phyloP scores from a whole-genome alignment of 1,140 invertebrate species.

The Drosophila pallidifrons region DNA sequence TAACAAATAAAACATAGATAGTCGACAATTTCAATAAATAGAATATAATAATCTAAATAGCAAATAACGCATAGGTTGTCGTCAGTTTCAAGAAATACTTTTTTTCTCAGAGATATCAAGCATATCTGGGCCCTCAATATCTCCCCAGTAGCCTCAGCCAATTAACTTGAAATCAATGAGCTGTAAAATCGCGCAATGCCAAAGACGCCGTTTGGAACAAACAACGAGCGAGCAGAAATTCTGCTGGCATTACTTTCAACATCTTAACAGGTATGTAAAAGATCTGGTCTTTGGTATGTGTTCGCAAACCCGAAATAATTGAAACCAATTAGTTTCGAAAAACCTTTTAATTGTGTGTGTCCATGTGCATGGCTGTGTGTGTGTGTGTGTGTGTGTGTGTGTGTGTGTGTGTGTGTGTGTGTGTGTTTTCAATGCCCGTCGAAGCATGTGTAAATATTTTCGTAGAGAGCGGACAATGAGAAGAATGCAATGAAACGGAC shows the following conservation, averaged over 20 bases:
- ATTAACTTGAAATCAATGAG: constrained; percentile 76
- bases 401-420: constrained; percentile 31
- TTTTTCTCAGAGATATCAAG: constrained; percentile 31
- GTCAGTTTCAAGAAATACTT: background rate
- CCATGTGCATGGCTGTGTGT: background rate
- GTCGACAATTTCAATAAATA: background rate
- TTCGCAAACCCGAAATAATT: constrained; percentile 73
- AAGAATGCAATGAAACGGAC: constrained; percentile 35
- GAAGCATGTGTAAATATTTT: constrained; percentile 77
- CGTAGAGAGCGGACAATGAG: constrained; percentile 62
- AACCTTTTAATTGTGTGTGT: constrained; percentile 79
- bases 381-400: constrained; percentile 49
- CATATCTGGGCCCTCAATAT: background rate
- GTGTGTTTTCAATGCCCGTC: constrained; percentile 39
- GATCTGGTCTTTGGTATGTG: constrained; percentile 63
- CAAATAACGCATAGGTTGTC: background rate
- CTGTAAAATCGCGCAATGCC: constrained; percentile 71
- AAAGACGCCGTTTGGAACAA: constrained; percentile 35
- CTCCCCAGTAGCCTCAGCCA: constrained; percentile 55
- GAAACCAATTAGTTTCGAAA: constrained; percentile 83
- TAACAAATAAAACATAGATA: background rate
- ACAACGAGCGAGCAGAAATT: background rate
- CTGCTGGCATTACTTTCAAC: constrained; percentile 33
- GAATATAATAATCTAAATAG: background rate
- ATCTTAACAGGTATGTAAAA: constrained; percentile 38